Conservation (phyloP, 2,113 vertebrate genomes). For the Vicugna pacos region DNA sequence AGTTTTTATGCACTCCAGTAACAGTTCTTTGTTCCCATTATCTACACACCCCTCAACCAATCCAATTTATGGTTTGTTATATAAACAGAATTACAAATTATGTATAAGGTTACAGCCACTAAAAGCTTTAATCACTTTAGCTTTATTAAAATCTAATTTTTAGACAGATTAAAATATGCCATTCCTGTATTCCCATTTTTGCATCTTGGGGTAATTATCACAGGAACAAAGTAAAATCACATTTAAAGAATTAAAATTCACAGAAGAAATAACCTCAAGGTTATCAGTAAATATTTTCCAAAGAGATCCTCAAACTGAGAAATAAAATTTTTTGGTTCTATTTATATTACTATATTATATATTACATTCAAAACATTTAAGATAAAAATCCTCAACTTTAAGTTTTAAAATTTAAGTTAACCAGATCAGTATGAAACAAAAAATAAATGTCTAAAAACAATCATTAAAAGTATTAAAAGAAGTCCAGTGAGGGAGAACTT, state of each 20-base stretch:
- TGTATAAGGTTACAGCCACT: not conserved
- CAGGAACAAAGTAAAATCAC: not conserved
- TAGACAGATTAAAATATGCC: not conserved
- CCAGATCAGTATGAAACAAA: not conserved
- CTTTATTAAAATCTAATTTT: not conserved
- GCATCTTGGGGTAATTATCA: not conserved
- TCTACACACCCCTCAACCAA: not conserved
- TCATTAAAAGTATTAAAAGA: not conserved
- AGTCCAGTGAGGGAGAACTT: conserved; percentile 49
- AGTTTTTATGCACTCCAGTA: not conserved
- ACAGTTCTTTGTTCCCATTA: not conserved
- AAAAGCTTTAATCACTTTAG: not conserved
- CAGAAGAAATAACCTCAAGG: not conserved
- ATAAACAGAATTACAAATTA: conserved; percentile 8
- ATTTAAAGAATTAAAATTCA: conserved; percentile 43
- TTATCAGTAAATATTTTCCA: conserved; percentile 1
- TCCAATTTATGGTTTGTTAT: not conserved
- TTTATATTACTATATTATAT: not conserved
- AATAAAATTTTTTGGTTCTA: not conserved
- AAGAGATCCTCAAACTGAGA: not conserved
- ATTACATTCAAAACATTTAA: conserved; percentile 6
- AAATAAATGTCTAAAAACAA: conserved; percentile 1
- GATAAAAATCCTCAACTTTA: not conserved
- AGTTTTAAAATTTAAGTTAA: conserved; percentile 47
- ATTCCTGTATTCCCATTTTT: not conserved